Base-by-base conservation (phyloP, 2,888 invertebrate genomes). In the Embidobia sp. region DNA sequence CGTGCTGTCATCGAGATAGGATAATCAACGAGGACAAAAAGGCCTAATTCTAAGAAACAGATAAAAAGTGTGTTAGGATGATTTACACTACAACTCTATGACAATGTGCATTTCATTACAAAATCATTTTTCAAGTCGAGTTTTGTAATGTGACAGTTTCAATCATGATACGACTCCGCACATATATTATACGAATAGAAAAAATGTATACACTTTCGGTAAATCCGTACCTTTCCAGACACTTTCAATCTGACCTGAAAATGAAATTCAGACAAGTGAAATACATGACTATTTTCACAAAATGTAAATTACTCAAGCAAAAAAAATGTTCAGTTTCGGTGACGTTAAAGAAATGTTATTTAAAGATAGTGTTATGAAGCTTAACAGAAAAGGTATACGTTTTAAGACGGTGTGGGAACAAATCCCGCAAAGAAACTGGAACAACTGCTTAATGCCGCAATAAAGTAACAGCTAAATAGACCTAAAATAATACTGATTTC, bases 1-100 rank as follows among this genome's bases (percentile, higher is more conserved):
- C 18, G 18, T 48, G 66, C 74, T 78, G 78, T 74, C 74, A 70
- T 70, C 66, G 44, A 33, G 29, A 27, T 29, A 37, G n/a, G 55
- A 73, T 57, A 69, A 64, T 64, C 44, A 49, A 75, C 48, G 7
- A 5, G 63, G 33, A 63, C 69, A 59, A 59, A 37, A 37, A 53
- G 27, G 3, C 22, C 59, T 18, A 48, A 61, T 77, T 77, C 77
- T 48, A n/a, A 55, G 77, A 72, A 72, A 42, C 49, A 53, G 35
- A 64, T 48, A 53, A 63, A 53, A 49, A 46, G 29, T 29, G 46
- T 63, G 63, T 72, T 51, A 51, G 49, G 16, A 61, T 51, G 40
- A 69, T 69, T 59, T 61, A 61, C 19, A 31, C 11, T 44, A 49
- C 40, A 49, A 10, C 10, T 31, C 22, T 18, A 37, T 57, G 40